Base-by-base conservation (phyloP, 2,888 invertebrate genomes). In the Stomorhina lunata region DNA sequence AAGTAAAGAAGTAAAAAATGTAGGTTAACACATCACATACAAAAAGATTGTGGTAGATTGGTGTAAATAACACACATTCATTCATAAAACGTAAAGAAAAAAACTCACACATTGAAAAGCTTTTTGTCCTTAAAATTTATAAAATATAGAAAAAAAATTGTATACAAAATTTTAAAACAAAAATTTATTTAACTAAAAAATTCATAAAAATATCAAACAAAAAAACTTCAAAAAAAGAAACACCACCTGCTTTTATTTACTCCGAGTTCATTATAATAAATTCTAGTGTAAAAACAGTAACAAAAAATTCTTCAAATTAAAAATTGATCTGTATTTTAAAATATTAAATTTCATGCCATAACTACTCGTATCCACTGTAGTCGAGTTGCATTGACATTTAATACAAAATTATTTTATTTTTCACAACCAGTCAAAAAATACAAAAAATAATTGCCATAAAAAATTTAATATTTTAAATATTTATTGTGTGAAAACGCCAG, bases 401-500 rank as follows among this genome's bases (percentile, higher is more conserved):
- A 29, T 43, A 9, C 43, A n/a, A 29, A 27, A 22, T 22, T 29
- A 57, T 45, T 29, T 32, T 48, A 4, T 9, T 9, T 10, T 20
- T 2, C 48, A 10, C 2, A 4, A 9, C 25, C 9, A 9, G 4
- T 55, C 40, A 43, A 55, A 34, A 57, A 20, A 0, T 5, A 17
- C n/a, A 15, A 7, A 25, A 45, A 15, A 45, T 6, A 17, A 32
- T 73, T 25, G 4, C 17, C 29, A 73, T 65, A 22, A 55, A 43
- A n/a, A 65, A 40, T 63, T 73, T 29, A 40, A 59, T 59, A 77
- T 77, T 61, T 81, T 66, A 81, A 81, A 81, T 81, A 81, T 72
- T 81, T 77, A 81, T 76, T 81, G 81, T 81, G 81, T 77, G 77
- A 81, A 81, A 77, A 77, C 77, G 81, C 81, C 81, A 81, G 71